A percentile compares a stretch with the other conserved stretches of the same genome.
These are phyloP conservation scores for Antigone vipio DNA, from an alignment of 2,113 vertebrate genomes.

Conservation along the genomic window DNA sequence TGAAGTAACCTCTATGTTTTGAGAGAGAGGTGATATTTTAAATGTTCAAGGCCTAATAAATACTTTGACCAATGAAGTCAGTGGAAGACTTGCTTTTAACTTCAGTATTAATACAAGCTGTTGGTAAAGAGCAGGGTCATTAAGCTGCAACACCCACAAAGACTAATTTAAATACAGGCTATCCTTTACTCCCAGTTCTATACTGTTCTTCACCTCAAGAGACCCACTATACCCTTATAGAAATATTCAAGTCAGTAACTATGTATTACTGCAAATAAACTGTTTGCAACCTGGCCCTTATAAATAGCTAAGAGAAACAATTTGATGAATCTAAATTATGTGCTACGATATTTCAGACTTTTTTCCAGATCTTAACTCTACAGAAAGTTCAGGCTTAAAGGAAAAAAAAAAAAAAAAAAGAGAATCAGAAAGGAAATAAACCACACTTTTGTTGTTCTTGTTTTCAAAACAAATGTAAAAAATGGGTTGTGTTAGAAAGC, in stretches of 20 bases:
- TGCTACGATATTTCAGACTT: background rate
- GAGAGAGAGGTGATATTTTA: background rate
- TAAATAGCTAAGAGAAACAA: background rate
- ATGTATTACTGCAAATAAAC: background rate
- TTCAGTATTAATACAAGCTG: background rate
- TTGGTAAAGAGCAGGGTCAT: background rate
- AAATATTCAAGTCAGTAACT: background rate
- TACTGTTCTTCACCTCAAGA: background rate
- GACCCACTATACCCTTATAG: background rate
- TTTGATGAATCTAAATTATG: background rate
- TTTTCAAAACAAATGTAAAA: background rate
- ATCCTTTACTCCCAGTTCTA: background rate
- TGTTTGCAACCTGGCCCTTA: background rate
- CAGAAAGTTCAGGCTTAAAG: background rate
- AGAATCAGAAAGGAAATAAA: background rate
- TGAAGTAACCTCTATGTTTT: background rate
- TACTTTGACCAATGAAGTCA: background rate
- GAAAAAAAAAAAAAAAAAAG: background rate
- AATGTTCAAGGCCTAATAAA: background rate
- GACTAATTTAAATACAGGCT: background rate
- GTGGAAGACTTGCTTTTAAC: background rate
- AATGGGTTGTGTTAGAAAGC: background rate
- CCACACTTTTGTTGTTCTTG: background rate
- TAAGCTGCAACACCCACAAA: background rate
- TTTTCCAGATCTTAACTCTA: background rate